These are phyloP conservation scores for Buphagus erythrorhynchus DNA, from an alignment of 2,797 vertebrate species.

Conservation along the genomic window DNA sequence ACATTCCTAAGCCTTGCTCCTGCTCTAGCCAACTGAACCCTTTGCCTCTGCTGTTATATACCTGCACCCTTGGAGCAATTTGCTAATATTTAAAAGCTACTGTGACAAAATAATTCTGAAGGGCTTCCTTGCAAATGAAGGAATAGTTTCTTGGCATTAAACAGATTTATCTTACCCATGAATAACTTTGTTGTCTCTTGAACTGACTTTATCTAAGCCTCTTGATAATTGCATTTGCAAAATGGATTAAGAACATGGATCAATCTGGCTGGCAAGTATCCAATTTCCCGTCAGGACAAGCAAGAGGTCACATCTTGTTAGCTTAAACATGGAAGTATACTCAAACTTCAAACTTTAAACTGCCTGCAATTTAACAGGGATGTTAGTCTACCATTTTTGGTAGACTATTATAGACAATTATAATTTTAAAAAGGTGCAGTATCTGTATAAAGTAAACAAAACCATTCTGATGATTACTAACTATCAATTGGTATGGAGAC, in stretches of 20 bases:
- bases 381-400: background rate
- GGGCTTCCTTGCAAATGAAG: background rate
- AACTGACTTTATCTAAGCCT: slow-evolving; percentile 34
- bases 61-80: background rate
- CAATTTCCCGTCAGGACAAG: background rate
- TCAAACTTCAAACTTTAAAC: background rate
- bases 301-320: background rate
- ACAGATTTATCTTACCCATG: background rate
- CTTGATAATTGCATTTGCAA: slow-evolving; percentile 50
- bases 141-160: background rate
- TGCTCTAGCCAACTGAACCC: background rate
- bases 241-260: slow-evolving; percentile 54
- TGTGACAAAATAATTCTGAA: background rate
- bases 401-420: background rate
- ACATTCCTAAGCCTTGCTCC: background rate
- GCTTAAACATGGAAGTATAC: background rate
- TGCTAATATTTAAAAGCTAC: background rate
- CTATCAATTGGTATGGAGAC: background rate
- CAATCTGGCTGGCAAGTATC: slow-evolving; percentile 11
- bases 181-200: slow-evolving; percentile 36
- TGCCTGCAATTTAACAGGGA: background rate
- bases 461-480: background rate
- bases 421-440: background rate
- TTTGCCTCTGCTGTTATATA: background rate
- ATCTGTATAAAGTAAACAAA: background rate